Conservation (phyloP, 2,888 invertebrate genomes). For the Macaria liturata region DNA sequence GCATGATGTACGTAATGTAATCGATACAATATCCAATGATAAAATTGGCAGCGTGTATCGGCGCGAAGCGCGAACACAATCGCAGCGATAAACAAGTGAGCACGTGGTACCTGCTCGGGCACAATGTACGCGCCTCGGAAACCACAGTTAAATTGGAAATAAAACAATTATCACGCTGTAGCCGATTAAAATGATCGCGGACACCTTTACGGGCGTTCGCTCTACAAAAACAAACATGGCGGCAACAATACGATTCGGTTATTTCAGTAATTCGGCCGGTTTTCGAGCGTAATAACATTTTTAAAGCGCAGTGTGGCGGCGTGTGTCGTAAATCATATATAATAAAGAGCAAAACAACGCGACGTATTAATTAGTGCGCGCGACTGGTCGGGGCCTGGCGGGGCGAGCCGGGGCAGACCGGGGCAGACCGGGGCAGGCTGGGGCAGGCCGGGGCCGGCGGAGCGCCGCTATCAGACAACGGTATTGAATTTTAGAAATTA, state of each 20-base stretch:
- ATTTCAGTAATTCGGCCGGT: slow-evolving; percentile 61
- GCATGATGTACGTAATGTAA: no score
- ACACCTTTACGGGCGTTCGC: slow-evolving; percentile 55
- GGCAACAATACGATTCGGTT: slow-evolving; percentile 68
- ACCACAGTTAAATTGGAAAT: slow-evolving; percentile 41
- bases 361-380: slow-evolving; percentile 67
- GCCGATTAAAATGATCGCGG: slow-evolving; percentile 55
- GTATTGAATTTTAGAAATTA: slow-evolving; percentile 42
- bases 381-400: no score
- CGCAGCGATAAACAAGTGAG: slow-evolving; percentile 27
- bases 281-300: slow-evolving; percentile 64
- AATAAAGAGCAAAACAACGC: slow-evolving; percentile 71
- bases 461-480: slow-evolving; percentile 38
- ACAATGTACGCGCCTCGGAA: slow-evolving; percentile 31
- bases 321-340: slow-evolving; percentile 66
- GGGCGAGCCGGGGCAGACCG: no score
- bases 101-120: slow-evolving; percentile 3
- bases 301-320: slow-evolving; percentile 57
- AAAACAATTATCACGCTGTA: slow-evolving; percentile 50
- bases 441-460: slow-evolving; percentile 18
- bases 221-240: slow-evolving; percentile 65
- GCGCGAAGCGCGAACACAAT: slow-evolving; percentile 20
- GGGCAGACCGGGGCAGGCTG: slow-evolving; percentile 31
- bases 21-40: slow-evolving; percentile 26
- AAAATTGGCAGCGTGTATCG: slow-evolving; percentile 24